Percentiles rank a stretch among this genome's conserved stretches.
Evolutionary conservation across 2,888 invertebrate genomes (phyloP).

Genomic region (Lasioglossum malachurum): DNA sequence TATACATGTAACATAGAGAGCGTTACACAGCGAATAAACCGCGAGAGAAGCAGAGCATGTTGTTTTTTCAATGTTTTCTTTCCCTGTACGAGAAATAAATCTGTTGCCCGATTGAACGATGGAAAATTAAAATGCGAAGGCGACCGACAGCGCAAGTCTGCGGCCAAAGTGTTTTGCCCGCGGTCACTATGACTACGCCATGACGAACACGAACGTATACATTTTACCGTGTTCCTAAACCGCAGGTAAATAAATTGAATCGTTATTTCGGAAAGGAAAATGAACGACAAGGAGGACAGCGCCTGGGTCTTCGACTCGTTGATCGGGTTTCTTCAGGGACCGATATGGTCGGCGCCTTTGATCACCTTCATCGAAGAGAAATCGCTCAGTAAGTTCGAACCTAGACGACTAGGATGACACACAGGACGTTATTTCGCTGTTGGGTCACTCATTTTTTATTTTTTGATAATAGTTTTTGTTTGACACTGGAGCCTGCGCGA

Average conservation of each 20-base stretch:
- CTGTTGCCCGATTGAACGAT: background rate
- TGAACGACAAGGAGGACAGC: conserved; percentile 87
- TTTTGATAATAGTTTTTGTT: background rate
- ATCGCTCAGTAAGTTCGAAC: conserved; percentile 90
- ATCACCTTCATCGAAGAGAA: conserved; percentile 97
- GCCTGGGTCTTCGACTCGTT: conserved; percentile 97
- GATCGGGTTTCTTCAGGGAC: conserved; percentile 95
- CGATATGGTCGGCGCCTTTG: conserved; percentile 96
- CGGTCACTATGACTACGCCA: conserved; percentile 66
- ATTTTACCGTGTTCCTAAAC: background rate
- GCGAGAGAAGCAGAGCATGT: background rate
- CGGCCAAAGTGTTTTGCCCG: conserved; percentile 58
- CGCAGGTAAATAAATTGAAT: background rate
- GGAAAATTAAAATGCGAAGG: background rate
- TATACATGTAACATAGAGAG: conserved; percentile 17
- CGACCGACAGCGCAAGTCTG: conserved; percentile 60
- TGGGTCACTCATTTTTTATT: background rate
- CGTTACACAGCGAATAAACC: conserved; percentile 9
- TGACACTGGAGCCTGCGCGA: background rate
- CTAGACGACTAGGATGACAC: background rate
- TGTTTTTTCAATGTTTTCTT: background rate
- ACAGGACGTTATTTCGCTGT: background rate
- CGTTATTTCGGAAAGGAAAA: conserved; percentile 40
- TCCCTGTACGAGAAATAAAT: background rate
- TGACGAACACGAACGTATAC: conserved; percentile 10